Percentiles rank a stretch among this genome's conserved stretches.
phyloP scores from a whole-genome alignment of 2,113 vertebrate genomes.

The Trachemys scripta region DNA sequence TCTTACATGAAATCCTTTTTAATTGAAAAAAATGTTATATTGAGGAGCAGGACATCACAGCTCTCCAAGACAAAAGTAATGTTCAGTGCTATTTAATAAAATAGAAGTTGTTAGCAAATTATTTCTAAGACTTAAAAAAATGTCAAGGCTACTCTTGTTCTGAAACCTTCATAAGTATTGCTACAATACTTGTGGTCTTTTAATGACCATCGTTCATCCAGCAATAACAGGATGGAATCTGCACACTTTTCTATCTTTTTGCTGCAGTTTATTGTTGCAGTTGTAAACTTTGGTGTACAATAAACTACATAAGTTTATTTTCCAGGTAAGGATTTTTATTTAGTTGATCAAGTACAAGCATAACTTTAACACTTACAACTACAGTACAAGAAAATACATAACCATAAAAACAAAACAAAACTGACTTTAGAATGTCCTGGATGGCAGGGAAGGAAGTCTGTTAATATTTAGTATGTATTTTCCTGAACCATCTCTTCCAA shows the following conservation, averaged over 20 bases:
- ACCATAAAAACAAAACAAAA: too few relatives aligned
- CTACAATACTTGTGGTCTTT: neutral
- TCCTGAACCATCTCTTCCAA: too few relatives aligned
- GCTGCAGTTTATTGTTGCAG: too few relatives aligned
- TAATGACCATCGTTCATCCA: neutral
- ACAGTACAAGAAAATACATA: neutral
- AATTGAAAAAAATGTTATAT: neutral
- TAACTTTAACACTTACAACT: neutral
- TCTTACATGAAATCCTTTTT: neutral
- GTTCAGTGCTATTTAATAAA: neutral
- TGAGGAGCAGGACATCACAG: neutral
- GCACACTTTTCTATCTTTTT: neutral
- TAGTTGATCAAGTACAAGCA: neutral
- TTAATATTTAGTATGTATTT: neutral
- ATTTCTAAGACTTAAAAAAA: neutral
- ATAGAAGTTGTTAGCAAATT: neutral
- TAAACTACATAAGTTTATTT: neutral
- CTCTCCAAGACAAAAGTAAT: neutral
- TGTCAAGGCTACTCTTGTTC: neutral
- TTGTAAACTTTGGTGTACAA: neutral
- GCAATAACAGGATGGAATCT: neutral
- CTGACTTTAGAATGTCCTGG: too few relatives aligned
- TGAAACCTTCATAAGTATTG: neutral
- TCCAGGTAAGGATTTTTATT: neutral
- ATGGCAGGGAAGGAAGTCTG: too few relatives aligned